Evolutionary conservation across 2,113 vertebrate genomes (phyloP), one percentile per base, ranked within the genome.

Genomic region (Asarcornis scutulata): DNA sequence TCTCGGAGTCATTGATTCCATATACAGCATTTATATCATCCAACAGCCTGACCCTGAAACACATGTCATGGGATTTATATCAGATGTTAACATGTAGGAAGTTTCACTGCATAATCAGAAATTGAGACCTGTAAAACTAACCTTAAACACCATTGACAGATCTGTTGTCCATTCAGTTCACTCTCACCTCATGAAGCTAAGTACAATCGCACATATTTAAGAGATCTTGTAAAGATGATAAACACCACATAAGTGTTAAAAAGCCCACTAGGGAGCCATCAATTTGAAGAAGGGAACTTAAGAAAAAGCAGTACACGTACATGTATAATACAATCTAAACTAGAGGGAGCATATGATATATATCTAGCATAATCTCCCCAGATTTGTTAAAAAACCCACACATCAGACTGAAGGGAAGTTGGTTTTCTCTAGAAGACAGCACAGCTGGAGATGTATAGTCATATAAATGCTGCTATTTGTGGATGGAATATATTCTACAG

Each of bases 281-380:
- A 86, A 66, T 96, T 96, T 94, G 86, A 92, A 95, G 48, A 95
- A 92, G 38, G 93, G 91, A 95, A 93, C 60, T 88, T 95, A 83
- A 88, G 86, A 95, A 93, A 94, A 86, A 81, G 58, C 58, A 93
- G 46, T 93, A 84, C 77, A 74, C 68, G 34, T 79, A 92, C 78
- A 79, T 46, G 48, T 75, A 86, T 84, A 52, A 40, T 94, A 74
- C 68, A 59, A 55, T 75, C 66, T 93, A 87, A 89, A 68, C 63
- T 94, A 95, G 53, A 96, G 26, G 83, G 87, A 93, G 29, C 94
- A 93, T 74, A 94, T 96, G 91, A 97, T 96, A 83, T 96, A 90
- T 77, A 78, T 74, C 52, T 80, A 83, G 17, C 80, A 31, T 96
- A 95, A 95, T 69, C 77, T 74, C 34, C 29, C 22, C 90, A 79